A percentile compares a stretch with the other conserved stretches of the same genome.
Conservation (phyloP, 2,113 vertebrate genomes). For the Rhabdornis inornatus region DNA sequence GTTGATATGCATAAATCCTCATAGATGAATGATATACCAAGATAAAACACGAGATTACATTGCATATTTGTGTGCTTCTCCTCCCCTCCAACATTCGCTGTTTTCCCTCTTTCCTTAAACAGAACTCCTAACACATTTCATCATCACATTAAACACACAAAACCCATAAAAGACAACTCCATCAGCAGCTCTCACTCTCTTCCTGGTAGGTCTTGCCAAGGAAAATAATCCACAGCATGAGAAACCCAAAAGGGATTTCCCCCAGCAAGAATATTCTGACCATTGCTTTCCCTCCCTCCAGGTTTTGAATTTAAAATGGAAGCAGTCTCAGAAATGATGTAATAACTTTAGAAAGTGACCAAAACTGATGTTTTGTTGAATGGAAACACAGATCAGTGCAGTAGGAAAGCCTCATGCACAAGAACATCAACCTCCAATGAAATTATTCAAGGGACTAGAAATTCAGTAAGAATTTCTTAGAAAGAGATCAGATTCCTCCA, state of each 20-base stretch:
- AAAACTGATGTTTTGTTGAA: neutral
- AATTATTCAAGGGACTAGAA: neutral
- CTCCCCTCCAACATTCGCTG: neutral
- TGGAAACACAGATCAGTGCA: neutral
- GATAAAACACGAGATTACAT: neutral
- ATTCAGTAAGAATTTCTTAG: neutral
- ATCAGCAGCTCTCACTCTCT: neutral
- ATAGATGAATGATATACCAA: neutral
- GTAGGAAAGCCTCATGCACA: neutral
- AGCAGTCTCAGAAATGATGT: neutral
- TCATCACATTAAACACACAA: neutral
- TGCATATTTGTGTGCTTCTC: neutral
- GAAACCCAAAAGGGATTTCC: slow-evolving; percentile 21
- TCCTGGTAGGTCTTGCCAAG: neutral
- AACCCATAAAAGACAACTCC: neutral
- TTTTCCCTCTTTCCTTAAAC: neutral
- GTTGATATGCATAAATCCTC: neutral
- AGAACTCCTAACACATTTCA: neutral
- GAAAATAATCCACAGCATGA: slow-evolving; percentile 19
- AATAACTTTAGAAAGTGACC: neutral
- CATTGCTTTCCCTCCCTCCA: neutral
- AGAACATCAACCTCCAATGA: neutral
- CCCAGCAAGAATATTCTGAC: neutral
- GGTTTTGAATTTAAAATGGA: neutral
- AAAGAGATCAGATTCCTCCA: neutral